Percentiles rank a stretch among this genome's conserved stretches.
Evolutionary conservation across 2,888 invertebrate genomes (phyloP).

Genomic region (Acronicta alni): DNA sequence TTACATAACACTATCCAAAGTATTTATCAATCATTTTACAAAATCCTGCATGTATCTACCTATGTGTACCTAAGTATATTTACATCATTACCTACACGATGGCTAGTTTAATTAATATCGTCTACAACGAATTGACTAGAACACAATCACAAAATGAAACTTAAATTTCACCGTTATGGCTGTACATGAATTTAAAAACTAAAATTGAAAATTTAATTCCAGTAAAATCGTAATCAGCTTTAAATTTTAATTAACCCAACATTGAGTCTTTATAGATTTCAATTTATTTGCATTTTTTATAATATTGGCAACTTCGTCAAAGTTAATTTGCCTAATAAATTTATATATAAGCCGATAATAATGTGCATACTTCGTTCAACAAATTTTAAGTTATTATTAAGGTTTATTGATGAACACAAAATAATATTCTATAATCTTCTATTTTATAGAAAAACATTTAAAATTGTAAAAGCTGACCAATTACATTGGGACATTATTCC

Average conservation of each 20-base stretch:
- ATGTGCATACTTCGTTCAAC: no score
- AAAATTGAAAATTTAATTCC: constrained; percentile 6
- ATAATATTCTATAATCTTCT: constrained; percentile 24
- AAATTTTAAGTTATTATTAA: no score
- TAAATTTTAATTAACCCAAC: no score
- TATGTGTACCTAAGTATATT: no score
- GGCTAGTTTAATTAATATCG: constrained; percentile 32
- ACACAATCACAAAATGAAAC: constrained; percentile 48
- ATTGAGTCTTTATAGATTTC: no score
- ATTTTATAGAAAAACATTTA: constrained; percentile 26
- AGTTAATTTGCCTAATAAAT: no score
- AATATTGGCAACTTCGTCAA: not conserved
- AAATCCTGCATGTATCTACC: no score
- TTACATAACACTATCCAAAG: no score
- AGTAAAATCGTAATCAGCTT: not conserved
- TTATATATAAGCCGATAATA: no score
- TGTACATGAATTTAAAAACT: not conserved
- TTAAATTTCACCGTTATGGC: constrained; percentile 16
- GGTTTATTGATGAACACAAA: not conserved
- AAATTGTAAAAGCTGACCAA: constrained; percentile 19
- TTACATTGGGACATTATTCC: constrained; percentile 75
- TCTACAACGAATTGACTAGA: constrained; percentile 54
- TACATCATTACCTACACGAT: constrained; percentile 1
- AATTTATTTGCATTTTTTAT: no score
- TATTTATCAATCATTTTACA: no score